These are phyloP conservation scores for Rissa tridactyla DNA, from an alignment of 2,113 vertebrate species.

Conservation along the genomic window DNA sequence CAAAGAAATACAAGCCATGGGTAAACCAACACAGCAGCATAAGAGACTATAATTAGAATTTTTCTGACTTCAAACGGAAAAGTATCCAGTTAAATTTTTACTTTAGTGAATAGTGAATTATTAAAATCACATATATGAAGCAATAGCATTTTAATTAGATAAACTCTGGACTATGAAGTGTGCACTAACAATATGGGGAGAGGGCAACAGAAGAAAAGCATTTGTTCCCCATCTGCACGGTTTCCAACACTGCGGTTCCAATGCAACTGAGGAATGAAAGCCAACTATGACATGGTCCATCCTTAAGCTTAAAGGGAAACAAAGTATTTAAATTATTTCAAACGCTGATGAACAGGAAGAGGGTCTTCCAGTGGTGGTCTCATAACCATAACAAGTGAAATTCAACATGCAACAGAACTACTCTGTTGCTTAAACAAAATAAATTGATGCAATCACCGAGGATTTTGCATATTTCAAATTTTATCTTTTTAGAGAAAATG, in stretches of 20 bases:
- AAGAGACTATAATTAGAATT: constrained; percentile 57
- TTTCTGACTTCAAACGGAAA: constrained; percentile 45
- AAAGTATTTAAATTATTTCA: background rate
- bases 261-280: constrained; percentile 38
- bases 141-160: background rate
- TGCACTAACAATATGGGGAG: background rate
- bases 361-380: background rate
- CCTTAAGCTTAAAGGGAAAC: constrained; percentile 40
- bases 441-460: background rate
- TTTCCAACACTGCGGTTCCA: constrained; percentile 47
- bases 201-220: background rate
- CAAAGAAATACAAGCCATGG: constrained; percentile 72
- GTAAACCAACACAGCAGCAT: constrained; percentile 70
- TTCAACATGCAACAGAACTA: background rate
- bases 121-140: background rate
- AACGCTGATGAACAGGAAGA: background rate
- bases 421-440: background rate
- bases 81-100: constrained; percentile 19
- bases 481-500: background rate
- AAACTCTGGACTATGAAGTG: background rate
- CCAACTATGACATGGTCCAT: constrained; percentile 41
- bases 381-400: background rate
- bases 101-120: background rate
- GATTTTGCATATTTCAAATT: constrained; percentile 5
- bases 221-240: constrained; percentile 59